These are phyloP conservation scores for Cebidichthys violaceus DNA, from an alignment of 2,113 vertebrate genomes.

Conservation along the genomic window DNA sequence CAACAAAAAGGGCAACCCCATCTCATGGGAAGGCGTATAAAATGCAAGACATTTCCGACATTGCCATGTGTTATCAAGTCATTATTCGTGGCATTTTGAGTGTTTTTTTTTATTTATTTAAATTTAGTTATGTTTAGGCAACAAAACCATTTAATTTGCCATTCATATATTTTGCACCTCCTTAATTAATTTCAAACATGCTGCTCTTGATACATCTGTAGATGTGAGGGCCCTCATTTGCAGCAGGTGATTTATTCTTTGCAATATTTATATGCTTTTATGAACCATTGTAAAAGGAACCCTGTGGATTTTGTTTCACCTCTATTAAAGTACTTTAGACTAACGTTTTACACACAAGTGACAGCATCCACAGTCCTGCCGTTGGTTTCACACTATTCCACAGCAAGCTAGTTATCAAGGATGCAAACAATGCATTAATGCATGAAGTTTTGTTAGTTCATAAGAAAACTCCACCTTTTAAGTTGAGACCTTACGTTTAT, in stretches of 20 bases:
- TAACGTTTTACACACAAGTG: too few relatives aligned
- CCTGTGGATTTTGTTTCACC: background rate
- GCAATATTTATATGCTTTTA: background rate
- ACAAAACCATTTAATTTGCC: background rate
- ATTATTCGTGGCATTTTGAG: too few relatives aligned
- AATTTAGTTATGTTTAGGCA: too few relatives aligned
- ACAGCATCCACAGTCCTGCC: too few relatives aligned
- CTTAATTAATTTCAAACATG: background rate
- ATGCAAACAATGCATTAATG: too few relatives aligned
- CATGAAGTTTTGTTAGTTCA: background rate
- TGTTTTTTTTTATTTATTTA: too few relatives aligned
- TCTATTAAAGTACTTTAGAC: background rate
- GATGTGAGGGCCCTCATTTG: background rate
- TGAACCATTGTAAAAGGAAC: too few relatives aligned
- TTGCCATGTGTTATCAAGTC: too few relatives aligned
- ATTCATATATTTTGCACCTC: background rate
- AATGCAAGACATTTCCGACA: too few relatives aligned
- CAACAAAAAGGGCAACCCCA: too few relatives aligned
- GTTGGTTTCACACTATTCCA: background rate
- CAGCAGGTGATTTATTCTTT: background rate
- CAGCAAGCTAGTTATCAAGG: background rate
- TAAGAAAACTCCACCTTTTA: background rate
- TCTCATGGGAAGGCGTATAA: too few relatives aligned
- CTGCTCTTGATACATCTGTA: background rate
- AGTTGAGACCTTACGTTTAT: background rate